Percentiles rank a stretch among this genome's conserved stretches.
Conservation (phyloP, 1,140 invertebrate species). For the Cotesia glomerata region DNA sequence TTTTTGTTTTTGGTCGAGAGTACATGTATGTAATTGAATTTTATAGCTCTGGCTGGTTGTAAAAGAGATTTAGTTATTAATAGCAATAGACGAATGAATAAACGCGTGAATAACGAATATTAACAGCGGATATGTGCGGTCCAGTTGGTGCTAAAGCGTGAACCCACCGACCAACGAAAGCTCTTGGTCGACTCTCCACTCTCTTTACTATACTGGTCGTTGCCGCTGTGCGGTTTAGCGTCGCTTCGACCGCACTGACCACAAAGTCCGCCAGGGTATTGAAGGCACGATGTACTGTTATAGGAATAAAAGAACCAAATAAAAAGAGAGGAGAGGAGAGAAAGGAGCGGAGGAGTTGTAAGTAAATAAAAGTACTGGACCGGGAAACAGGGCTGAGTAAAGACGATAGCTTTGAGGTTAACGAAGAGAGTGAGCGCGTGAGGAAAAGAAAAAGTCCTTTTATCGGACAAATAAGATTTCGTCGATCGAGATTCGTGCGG, state of each 20-base stretch:
- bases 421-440: background rate
- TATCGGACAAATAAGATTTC: slow-evolving; percentile 28
- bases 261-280: slow-evolving; percentile 6
- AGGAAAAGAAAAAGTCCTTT: slow-evolving; percentile 11
- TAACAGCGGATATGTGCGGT: slow-evolving; percentile 21
- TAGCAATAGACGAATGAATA: background rate
- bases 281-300: slow-evolving; percentile 4
- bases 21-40: too few species aligned
- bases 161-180: slow-evolving; percentile 20
- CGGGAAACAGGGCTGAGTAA: background rate
- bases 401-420: too few species aligned
- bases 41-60: too few species aligned
- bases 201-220: background rate
- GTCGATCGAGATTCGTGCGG: slow-evolving; percentile 14
- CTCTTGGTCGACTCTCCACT: slow-evolving; percentile 14
- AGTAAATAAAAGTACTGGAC: background rate
- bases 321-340: background rate
- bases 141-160: slow-evolving; percentile 25
- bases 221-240: slow-evolving; percentile 24
- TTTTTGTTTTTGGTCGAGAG: too few species aligned
- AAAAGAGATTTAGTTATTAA: too few species aligned
- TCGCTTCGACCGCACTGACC: slow-evolving; percentile 28
- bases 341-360: background rate
- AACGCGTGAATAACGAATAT: slow-evolving; percentile 14
- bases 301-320: background rate